Conservation (phyloP, 1,140 invertebrate species). For the Zelostemma sp. region DNA sequence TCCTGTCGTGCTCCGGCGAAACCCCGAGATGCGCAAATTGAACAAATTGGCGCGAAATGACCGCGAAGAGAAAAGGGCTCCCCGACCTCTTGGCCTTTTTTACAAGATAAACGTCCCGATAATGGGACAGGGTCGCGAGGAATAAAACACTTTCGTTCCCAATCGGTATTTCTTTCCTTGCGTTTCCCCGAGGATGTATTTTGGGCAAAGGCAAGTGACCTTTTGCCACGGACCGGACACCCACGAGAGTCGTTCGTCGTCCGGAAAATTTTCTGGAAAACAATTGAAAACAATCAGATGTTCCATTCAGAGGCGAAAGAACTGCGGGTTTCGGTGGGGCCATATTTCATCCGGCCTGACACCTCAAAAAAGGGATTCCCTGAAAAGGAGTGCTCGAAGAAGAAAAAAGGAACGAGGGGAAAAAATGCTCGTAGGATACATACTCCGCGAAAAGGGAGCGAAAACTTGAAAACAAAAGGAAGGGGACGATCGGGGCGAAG, state of each 20-base stretch:
- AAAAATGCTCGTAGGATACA: conserved; percentile 11
- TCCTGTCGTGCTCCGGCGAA: conserved; percentile 29
- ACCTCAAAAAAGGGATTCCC: conserved; percentile 12
- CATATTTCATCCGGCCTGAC: conserved; percentile 41
- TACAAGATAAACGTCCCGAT: too few relatives aligned
- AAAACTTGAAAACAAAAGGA: neutral
- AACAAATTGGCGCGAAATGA: conserved; percentile 22
- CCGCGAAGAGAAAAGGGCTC: neutral
- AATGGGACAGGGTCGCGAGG: too few relatives aligned
- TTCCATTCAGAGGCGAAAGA: conserved; percentile 1
- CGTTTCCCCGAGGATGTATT: conserved; percentile 1
- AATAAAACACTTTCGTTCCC: neutral
- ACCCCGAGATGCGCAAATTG: conserved; percentile 19
- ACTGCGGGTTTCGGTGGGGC: conserved; percentile 21
- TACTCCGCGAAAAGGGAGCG: conserved; percentile 15
- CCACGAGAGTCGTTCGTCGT: neutral
- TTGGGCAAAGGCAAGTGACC: neutral
- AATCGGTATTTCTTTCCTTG: neutral
- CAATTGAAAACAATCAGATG: conserved; percentile 8
- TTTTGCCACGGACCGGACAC: neutral
- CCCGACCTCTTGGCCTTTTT: too few relatives aligned
- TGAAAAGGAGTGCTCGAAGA: conserved; percentile 6
- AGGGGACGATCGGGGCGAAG: neutral
- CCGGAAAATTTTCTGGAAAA: conserved; percentile 28
- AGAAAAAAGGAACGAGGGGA: conserved; percentile 1